Conservation (phyloP, 2,797 vertebrate genomes). For the Graptemys geographica region DNA sequence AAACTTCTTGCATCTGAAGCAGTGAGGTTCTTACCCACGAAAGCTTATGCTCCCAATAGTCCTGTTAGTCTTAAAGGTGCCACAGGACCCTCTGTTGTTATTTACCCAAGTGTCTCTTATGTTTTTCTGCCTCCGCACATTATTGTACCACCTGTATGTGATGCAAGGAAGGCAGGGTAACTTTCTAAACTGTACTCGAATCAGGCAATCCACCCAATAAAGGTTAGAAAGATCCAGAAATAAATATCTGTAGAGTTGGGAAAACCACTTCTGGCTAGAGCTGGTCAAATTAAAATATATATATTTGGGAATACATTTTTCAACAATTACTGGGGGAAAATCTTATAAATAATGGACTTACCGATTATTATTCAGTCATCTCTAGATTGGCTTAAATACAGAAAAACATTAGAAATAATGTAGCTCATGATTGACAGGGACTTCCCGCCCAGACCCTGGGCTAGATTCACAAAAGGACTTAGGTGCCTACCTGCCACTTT, state of each 20-base stretch:
- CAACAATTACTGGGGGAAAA: background rate
- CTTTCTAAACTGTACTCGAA: background rate
- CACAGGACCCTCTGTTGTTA: too few relatives aligned
- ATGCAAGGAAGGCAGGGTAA: background rate
- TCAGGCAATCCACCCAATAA: background rate
- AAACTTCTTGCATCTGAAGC: background rate
- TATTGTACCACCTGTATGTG: background rate
- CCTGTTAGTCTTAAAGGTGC: too few relatives aligned
- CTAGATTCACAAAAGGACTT: background rate
- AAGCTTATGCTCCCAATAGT: too few relatives aligned
- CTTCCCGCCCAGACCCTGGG: background rate
- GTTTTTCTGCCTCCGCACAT: background rate
- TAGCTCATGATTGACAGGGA: background rate
- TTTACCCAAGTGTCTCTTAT: background rate
- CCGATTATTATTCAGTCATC: constrained; percentile 4
- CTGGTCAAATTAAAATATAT: background rate
- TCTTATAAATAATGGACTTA: constrained; percentile 15
- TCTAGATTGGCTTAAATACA: constrained; percentile 19
- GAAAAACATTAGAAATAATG: constrained; percentile 16
- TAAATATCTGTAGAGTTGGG: background rate
- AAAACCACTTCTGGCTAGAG: background rate
- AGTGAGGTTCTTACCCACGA: too few relatives aligned
- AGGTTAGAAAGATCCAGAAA: background rate
- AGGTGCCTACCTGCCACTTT: background rate
- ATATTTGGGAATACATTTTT: background rate